Evolutionary conservation across 2,888 invertebrate species (phyloP).

Genomic region (Lacanobia oleracea): DNA sequence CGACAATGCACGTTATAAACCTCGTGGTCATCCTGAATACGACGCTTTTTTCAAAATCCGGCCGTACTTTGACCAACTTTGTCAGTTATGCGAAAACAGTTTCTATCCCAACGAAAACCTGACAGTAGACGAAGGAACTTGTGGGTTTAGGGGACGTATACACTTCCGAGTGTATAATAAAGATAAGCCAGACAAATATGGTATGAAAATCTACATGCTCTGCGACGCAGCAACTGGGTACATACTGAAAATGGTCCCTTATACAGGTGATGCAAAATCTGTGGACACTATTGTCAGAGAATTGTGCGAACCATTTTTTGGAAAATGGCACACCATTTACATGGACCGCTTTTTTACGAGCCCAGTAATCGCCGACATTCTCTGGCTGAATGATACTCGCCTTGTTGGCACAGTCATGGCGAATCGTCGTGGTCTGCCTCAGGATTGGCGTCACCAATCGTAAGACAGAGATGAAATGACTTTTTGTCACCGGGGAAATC

Average conservation of each 20-base stretch:
- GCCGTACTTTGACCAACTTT: constrained; percentile 1
- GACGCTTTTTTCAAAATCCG: constrained; percentile 19
- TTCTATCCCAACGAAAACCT: constrained; percentile 5
- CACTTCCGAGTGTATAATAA: constrained; percentile 10
- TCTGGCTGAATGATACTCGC: constrained; percentile 28
- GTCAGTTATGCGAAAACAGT: constrained; percentile 5
- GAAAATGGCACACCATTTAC: constrained; percentile 20
- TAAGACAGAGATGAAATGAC: constrained; percentile 16
- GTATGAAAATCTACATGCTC: constrained; percentile 53
- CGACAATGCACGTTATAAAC: constrained; percentile 2
- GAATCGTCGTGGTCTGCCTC: constrained; percentile 50
- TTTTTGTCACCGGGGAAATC: constrained; percentile 15
- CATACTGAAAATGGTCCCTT: constrained; percentile 4
- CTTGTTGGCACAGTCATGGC: constrained; percentile 52
- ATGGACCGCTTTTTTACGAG: constrained; percentile 8
- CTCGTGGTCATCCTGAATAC: constrained; percentile 10
- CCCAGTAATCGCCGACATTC: constrained; percentile 1
- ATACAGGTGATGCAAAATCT: constrained; percentile 6
- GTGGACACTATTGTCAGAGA: constrained; percentile 9
- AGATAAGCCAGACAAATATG: constrained; percentile 52
- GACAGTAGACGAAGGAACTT: constrained; percentile 5
- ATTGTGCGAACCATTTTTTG: constrained; percentile 25
- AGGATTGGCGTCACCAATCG: constrained; percentile 45
- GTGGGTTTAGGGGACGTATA: constrained; percentile 8
- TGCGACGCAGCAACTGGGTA: constrained; percentile 49